Base-by-base conservation (phyloP, 2,113 vertebrate species). In the Vicugna pacos region DNA sequence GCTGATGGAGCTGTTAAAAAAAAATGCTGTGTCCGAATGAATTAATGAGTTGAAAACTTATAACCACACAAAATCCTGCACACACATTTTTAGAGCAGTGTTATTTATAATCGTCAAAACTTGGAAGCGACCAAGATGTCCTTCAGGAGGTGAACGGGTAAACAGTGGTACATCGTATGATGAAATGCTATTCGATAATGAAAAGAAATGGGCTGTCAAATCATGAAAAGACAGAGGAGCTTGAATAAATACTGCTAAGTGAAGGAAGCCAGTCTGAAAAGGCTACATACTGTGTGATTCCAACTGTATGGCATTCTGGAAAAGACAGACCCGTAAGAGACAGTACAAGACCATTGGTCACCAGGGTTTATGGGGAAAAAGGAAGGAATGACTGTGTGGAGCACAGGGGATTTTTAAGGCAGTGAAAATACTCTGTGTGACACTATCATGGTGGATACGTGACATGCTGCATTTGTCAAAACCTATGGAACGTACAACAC, bases 401-500 rank as follows among this genome's bases (percentile, higher is more conserved):
- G 20, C 6, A 1, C 3, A 24, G 16, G 50, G 30, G 54, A 17
- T 4, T 52, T 60, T 48, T 9, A 52, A 54, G 48, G 17, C 42
- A 8, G 56, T 2, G 15, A 14, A 15, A 30, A 11, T 46, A 3
- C 38, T 26, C 8, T 1, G 1, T 11, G 6, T 5, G 14, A 12
- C 4, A 7, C 52, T 38, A 0, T 62, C 16, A 54, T 32, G 42
- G 67, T 22, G 26, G 58, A 30, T 24, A 42, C 2, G 0, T n/a
- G 79, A 52, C 14, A 8, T 35, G 22, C 22, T 17, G 19, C 5
- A 0, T 58, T 56, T 19, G 52, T 81, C 30, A 54, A 13, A 69
- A 46, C 15, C 65, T 13, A 20, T 6, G n/a, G 84, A 65, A 35
- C 26, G 5, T 3, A 6, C 4, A 42, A 9, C 13, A 5, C 60